These are phyloP conservation scores for Adelges cooleyi DNA, from an alignment of 1,140 invertebrate genomes.

Conservation along the genomic window DNA sequence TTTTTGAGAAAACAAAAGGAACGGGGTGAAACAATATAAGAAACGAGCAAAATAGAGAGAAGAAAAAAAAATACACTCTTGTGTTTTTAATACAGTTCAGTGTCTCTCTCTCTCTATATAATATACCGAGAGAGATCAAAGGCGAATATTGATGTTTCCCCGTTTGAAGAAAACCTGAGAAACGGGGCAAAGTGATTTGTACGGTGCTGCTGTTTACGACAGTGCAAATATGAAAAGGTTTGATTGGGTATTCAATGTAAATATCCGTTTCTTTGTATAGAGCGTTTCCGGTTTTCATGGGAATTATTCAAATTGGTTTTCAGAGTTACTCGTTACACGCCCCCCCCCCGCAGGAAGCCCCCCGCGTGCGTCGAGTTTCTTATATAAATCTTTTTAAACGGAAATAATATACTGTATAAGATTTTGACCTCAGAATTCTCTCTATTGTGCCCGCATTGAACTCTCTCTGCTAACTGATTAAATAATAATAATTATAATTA, in stretches of 20 bases:
- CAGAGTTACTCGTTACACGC: conserved; percentile 20
- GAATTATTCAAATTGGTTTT: conserved; percentile 27
- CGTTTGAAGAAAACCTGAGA: conserved; percentile 5
- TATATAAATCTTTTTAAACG: no score
- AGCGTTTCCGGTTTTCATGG: conserved; percentile 12
- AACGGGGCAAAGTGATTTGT: conserved; percentile 23
- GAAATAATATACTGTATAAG: no score
- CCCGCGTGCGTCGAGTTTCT: not conserved
- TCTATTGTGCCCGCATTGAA: no score
- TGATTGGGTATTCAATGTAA: conserved; percentile 26
- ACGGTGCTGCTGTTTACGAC: not conserved
- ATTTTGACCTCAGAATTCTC: no score
- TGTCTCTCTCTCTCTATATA: no score
- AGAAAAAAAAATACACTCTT: not conserved
- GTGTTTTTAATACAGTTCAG: conserved; percentile 14
- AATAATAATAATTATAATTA: no score
- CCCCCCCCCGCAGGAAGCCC: not conserved
- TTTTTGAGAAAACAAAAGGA: conserved; percentile 1
- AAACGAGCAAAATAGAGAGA: conserved; percentile 1
- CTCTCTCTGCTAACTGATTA: no score
- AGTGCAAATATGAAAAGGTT: conserved; percentile 26
- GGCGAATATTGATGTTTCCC: conserved; percentile 14
- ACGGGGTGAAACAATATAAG: no score
- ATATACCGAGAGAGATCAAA: conserved; percentile 24
- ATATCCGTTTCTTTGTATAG: conserved; percentile 28